A percentile compares a stretch with the other conserved stretches of the same genome.
These are phyloP conservation scores for Chaetodon auriga DNA, from an alignment of 2,113 vertebrate genomes.

Conservation along the genomic window DNA sequence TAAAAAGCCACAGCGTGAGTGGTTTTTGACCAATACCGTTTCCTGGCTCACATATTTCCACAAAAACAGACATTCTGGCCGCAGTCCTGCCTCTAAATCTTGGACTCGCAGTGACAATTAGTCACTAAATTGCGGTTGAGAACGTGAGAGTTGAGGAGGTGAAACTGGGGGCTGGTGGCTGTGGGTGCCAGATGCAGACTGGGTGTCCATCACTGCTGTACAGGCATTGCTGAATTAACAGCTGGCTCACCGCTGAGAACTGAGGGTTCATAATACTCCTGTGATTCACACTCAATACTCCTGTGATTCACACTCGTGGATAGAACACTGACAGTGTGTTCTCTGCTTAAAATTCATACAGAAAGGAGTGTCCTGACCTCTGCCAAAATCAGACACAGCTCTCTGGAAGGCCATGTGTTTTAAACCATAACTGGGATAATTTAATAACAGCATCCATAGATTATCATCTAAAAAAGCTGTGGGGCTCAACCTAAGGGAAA, in stretches of 20 bases:
- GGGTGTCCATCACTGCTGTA: conserved; percentile 43
- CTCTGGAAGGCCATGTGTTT: conserved; percentile 60
- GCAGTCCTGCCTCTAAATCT: conserved; percentile 14
- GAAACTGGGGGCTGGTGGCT: conserved; percentile 63
- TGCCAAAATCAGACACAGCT: conserved; percentile 36
- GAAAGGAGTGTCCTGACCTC: conserved; percentile 43
- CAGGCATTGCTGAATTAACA: conserved; percentile 45
- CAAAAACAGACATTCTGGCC: conserved; percentile 30
- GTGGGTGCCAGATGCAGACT: conserved; percentile 46
- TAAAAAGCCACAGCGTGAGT: background rate
- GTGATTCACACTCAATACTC: conserved; percentile 54
- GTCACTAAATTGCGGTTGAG: conserved; percentile 30
- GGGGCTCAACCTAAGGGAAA: conserved; percentile 70
- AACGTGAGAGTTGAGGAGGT: conserved; percentile 63
- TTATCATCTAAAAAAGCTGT: conserved; percentile 58
- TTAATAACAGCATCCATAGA: conserved; percentile 67
- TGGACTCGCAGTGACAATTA: conserved; percentile 7
- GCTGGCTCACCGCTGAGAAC: conserved; percentile 34
- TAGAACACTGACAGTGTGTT: conserved; percentile 33
- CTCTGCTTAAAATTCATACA: conserved; percentile 44
- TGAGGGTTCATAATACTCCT: conserved; percentile 32
- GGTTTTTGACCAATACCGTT: background rate
- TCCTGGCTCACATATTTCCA: background rate
- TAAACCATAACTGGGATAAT: conserved; percentile 64
- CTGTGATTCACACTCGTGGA: conserved; percentile 50